Conservation (phyloP, 2,113 vertebrate genomes). For the Peromyscus leucopus region DNA sequence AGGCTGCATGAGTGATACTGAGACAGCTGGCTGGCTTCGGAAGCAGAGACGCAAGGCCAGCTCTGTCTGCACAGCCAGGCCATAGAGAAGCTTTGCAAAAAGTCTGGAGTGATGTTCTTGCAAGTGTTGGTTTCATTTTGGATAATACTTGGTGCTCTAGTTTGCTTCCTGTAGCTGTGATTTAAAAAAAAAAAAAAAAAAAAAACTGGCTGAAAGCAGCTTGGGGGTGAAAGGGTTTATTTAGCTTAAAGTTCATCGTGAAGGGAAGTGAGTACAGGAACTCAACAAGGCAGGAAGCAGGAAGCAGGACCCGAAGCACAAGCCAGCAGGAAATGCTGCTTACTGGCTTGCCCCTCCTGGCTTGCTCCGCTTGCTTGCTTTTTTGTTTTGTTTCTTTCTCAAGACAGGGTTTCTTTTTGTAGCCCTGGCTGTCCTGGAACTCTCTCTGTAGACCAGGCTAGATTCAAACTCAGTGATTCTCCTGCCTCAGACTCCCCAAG, state of each 20-base stretch:
- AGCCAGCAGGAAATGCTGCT: too few relatives aligned
- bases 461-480: background rate
- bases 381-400: background rate
- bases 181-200: too few relatives aligned
- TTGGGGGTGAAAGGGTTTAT: background rate
- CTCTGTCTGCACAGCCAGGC: background rate
- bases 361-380: background rate
- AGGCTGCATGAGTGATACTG: accelerated
- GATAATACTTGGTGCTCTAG: background rate
- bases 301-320: background rate
- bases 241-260: background rate
- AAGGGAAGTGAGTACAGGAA: background rate
- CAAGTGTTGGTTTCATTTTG: background rate
- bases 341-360: background rate
- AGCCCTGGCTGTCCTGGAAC: background rate
- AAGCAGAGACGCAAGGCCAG: background rate
- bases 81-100: background rate
- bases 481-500: background rate
- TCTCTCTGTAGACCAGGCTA: background rate
- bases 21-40: accelerated
- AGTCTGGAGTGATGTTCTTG: accelerated
- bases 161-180: background rate
- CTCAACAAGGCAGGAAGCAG: background rate
- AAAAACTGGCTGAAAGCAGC: background rate
- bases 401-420: background rate